Conservation (phyloP, 92 coral and sea anemone genomes). For the Actinostola sp. region DNA sequence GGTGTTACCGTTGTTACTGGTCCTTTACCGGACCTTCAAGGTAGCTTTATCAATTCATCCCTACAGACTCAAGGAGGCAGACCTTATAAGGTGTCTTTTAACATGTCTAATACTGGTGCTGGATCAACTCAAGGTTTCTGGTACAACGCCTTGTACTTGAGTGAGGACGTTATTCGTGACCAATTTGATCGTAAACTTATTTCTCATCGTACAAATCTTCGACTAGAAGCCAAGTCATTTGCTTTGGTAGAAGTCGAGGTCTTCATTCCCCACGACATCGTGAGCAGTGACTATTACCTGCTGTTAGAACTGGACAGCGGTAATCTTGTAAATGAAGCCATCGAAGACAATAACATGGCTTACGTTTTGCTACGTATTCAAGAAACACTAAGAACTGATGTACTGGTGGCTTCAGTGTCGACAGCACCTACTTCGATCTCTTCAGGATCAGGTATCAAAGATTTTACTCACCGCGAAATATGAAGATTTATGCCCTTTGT, state of each 20-base stretch:
- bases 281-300: conserved; percentile 67
- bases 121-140: conserved; percentile 41
- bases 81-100: conserved; percentile 52
- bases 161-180: conserved; percentile 71
- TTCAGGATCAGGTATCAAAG: conserved; percentile 51
- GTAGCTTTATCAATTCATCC: conserved; percentile 37
- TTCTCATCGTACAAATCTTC: conserved; percentile 18
- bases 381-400: conserved; percentile 61
- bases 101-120: conserved; percentile 60
- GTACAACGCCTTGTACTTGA: conserved; percentile 67
- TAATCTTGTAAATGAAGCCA: conserved; percentile 53
- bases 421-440: conserved; percentile 41
- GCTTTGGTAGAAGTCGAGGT: conserved; percentile 27
- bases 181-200: conserved; percentile 68
- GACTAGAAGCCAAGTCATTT: conserved; percentile 41
- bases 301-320: conserved; percentile 64
- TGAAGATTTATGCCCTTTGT: too few species aligned
- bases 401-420: conserved; percentile 64
- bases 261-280: conserved; percentile 77
- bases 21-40: conserved; percentile 68
- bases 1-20: conserved; percentile 25
- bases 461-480: background rate
- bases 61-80: conserved; percentile 62
- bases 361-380: conserved; percentile 46
- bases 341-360: conserved; percentile 69